These are phyloP conservation scores for Dasyurus viverrinus DNA, from an alignment of 2,113 vertebrate genomes.

Conservation along the genomic window DNA sequence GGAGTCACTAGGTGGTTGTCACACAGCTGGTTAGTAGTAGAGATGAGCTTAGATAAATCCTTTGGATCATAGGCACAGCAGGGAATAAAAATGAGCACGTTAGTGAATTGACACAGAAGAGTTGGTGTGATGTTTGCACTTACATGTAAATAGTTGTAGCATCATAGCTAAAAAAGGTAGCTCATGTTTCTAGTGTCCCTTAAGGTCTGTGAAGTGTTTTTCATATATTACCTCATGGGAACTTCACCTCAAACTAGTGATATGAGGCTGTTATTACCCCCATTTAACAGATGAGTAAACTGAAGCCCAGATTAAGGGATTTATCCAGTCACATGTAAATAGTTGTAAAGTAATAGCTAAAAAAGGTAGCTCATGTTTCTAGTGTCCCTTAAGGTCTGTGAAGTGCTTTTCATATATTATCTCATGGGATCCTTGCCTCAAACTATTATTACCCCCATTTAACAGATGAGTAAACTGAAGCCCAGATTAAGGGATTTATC, in stretches of 20 bases:
- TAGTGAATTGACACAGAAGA: not conserved
- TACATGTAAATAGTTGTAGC: not conserved
- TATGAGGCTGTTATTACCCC: no score
- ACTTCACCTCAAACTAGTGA: no score
- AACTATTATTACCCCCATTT: not conserved
- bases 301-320: not conserved
- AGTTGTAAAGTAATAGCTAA: not conserved
- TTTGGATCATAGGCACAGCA: not conserved
- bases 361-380: not conserved
- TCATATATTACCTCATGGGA: no score
- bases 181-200: not conserved
- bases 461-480: not conserved
- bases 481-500: not conserved
- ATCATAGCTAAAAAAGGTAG: not conserved
- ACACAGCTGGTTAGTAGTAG: not conserved
- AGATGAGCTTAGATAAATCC: not conserved
- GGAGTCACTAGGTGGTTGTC: not conserved
- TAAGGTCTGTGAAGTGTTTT: not conserved
- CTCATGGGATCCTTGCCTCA: no score
- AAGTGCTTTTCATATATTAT: not conserved
- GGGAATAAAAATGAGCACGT: not conserved
- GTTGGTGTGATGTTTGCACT: not conserved
- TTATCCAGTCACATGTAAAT: not conserved
- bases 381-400: not conserved
- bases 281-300: not conserved